Evolutionary conservation across 2,113 vertebrate species (phyloP).

Genomic region (Hiodon tergisus): DNA sequence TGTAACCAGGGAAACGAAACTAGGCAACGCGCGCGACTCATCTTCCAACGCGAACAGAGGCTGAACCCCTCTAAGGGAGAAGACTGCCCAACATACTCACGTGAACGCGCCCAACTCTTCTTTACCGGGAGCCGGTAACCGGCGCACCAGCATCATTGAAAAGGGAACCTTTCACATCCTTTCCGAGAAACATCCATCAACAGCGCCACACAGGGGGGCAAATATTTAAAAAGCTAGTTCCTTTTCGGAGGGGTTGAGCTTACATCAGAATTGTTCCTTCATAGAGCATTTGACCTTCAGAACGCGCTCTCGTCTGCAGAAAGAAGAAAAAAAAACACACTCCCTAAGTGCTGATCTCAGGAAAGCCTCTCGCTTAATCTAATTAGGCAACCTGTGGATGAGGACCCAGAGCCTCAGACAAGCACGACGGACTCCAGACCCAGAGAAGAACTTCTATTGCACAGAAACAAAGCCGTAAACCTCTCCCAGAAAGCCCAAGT

Average conservation of each 20-base stretch:
- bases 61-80: no score
- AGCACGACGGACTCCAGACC: not conserved
- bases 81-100: slow-evolving; percentile 44
- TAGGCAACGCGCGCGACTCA: not conserved
- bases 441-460: not conserved
- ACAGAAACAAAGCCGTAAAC: not conserved
- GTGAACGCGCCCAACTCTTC: slow-evolving; percentile 45
- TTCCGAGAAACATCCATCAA: slow-evolving; percentile 42
- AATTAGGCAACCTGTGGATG: slow-evolving; percentile 74
- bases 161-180: slow-evolving; percentile 32
- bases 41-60: not conserved
- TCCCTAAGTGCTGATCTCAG: slow-evolving; percentile 79
- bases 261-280: slow-evolving; percentile 35
- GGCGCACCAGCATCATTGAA: slow-evolving; percentile 33
- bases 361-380: slow-evolving; percentile 82
- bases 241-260: slow-evolving; percentile 23
- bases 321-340: slow-evolving; percentile 60
- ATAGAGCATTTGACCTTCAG: slow-evolving; percentile 67
- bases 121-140: slow-evolving; percentile 38
- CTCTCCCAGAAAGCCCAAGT: not conserved
- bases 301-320: slow-evolving; percentile 49
- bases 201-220: not conserved
- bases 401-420: slow-evolving; percentile 30
- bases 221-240: not conserved
- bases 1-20: no score